phyloP scores from a whole-genome alignment of 2,888 invertebrate genomes.

The Athrips mouffetella region DNA sequence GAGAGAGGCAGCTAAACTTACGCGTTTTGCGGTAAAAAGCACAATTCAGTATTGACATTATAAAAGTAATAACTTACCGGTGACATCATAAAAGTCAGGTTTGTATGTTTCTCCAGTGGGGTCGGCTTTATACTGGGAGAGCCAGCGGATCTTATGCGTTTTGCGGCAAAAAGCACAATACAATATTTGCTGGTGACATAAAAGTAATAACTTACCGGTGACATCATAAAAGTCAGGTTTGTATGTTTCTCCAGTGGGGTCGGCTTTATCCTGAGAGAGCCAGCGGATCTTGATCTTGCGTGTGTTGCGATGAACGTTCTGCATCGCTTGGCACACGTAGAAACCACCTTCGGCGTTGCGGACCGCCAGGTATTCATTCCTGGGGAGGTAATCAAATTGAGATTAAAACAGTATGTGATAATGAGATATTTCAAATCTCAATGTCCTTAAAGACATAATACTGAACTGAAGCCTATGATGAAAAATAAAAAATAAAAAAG shows the following conservation, averaged over 20 bases:
- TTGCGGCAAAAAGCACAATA: too few relatives aligned
- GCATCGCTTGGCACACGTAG: constrained; percentile 92
- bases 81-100: constrained; percentile 93
- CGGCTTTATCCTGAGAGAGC: constrained; percentile 87
- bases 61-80: constrained; percentile 76
- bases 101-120: constrained; percentile 85
- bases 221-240: constrained; percentile 93
- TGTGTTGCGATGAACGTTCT: constrained; percentile 92
- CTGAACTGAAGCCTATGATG: too few relatives aligned
- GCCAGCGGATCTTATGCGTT: constrained; percentile 95
- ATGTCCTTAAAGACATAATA: too few relatives aligned
- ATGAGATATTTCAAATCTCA: neutral
- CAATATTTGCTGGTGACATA: neutral
- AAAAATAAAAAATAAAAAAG: too few relatives aligned
- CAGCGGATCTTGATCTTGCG: constrained; percentile 93
- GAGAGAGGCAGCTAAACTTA: constrained; percentile 93
- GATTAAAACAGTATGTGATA: neutral
- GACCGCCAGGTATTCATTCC: constrained; percentile 94
- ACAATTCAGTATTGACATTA: too few relatives aligned
- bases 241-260: constrained; percentile 84
- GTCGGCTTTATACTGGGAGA: constrained; percentile 85
- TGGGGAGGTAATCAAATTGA: constrained; percentile 29
- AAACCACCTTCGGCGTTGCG: constrained; percentile 93
- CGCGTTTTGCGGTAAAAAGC: constrained; percentile 90
- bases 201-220: constrained; percentile 82